Percentiles rank a stretch among this genome's conserved stretches.
Evolutionary conservation across 2,888 invertebrate genomes (phyloP).

Genomic region (Epsilonema sp.): DNA sequence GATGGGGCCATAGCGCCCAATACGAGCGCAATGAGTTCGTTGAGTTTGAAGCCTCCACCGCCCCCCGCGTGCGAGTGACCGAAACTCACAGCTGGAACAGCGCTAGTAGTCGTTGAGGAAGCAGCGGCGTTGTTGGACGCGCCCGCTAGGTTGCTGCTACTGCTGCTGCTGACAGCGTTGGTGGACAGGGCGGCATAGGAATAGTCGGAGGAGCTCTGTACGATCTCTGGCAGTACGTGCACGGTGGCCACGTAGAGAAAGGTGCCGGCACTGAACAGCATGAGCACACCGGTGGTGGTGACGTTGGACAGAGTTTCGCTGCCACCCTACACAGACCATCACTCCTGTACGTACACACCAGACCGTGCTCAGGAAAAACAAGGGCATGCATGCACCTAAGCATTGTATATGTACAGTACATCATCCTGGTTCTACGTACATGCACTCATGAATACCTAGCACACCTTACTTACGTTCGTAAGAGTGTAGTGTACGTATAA

Average conservation of each 20-base stretch:
- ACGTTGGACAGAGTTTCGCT: slow-evolving; percentile 68
- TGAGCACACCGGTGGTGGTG: slow-evolving; percentile 85
- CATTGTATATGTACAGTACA: no score
- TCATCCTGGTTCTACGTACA: no score
- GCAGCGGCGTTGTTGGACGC: neutral
- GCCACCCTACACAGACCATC: slow-evolving; percentile 46
- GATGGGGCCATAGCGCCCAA: slow-evolving; percentile 69
- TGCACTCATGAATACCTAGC: no score
- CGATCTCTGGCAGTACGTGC: slow-evolving; percentile 82
- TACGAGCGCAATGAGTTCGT: slow-evolving; percentile 61
- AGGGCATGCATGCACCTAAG: no score
- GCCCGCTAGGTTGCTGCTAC: no score
- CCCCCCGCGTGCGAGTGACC: slow-evolving; percentile 11
- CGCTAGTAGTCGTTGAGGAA: no score
- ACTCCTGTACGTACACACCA: neutral
- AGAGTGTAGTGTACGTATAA: neutral
- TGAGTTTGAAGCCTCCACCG: slow-evolving; percentile 45
- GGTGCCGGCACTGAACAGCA: slow-evolving; percentile 96
- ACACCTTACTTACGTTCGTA: no score
- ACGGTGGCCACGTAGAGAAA: slow-evolving; percentile 96
- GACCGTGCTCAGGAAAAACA: no score
- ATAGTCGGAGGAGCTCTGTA: slow-evolving; percentile 14
- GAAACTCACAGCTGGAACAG: neutral
- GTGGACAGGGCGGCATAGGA: neutral
- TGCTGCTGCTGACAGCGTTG: no score